phyloP scores from a whole-genome alignment of 1,140 invertebrate species.

The Belonocnema kinseyi region DNA sequence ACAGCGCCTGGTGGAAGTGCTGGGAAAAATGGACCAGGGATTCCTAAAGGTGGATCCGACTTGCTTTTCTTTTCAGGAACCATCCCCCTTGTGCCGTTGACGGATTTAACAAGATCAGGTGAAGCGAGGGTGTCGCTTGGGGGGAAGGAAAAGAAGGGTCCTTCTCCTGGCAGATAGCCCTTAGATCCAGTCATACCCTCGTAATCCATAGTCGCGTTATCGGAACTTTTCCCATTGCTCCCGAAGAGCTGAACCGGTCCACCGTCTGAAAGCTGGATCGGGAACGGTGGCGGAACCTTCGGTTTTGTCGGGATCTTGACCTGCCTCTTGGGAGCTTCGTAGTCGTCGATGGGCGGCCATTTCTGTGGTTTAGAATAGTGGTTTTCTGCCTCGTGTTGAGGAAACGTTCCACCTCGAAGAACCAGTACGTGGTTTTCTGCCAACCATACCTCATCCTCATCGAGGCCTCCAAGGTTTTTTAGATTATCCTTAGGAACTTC shows the following conservation, averaged over 20 bases:
- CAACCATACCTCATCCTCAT: slow-evolving; percentile 91
- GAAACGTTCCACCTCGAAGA: slow-evolving; percentile 85
- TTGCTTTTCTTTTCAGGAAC: slow-evolving; percentile 45
- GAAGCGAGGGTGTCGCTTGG: slow-evolving; percentile 76
- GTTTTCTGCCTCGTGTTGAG: slow-evolving; percentile 71
- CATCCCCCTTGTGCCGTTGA: slow-evolving; percentile 47
- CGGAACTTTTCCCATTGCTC: slow-evolving; percentile 78
- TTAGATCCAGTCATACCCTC: slow-evolving; percentile 60
- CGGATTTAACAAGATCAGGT: slow-evolving; percentile 65
- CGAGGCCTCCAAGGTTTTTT: slow-evolving; percentile 87
- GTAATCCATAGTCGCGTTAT: slow-evolving; percentile 63
- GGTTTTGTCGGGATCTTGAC: slow-evolving; percentile 85
- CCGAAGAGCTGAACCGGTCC: slow-evolving; percentile 86
- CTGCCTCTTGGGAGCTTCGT: slow-evolving; percentile 85
- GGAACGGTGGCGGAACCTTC: slow-evolving; percentile 91
- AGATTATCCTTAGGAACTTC: slow-evolving; percentile 87
- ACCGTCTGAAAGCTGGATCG: slow-evolving; percentile 86
- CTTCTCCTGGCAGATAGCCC: slow-evolving; percentile 65
- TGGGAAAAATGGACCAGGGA: slow-evolving; percentile 79
- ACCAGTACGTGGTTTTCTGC: slow-evolving; percentile 92
- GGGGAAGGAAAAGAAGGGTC: slow-evolving; percentile 61
- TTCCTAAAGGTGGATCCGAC: slow-evolving; percentile 51
- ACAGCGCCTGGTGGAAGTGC: slow-evolving; percentile 81
- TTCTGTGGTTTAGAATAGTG: slow-evolving; percentile 71
- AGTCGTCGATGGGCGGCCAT: slow-evolving; percentile 89